phyloP scores from a whole-genome alignment of 2,888 invertebrate species.

The Scaptomyza flava region DNA sequence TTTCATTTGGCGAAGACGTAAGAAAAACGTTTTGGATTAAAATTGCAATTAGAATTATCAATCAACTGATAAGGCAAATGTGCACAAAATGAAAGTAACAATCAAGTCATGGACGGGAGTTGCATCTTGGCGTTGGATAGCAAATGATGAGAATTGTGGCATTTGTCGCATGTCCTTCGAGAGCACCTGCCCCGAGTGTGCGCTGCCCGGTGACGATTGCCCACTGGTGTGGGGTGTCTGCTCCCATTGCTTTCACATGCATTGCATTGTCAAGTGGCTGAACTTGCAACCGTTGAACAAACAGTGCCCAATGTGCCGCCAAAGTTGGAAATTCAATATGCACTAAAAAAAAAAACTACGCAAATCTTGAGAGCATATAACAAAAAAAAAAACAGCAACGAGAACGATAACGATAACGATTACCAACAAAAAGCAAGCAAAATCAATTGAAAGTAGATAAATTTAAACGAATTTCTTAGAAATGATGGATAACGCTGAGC shows the following conservation, averaged over 20 bases:
- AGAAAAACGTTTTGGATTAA: conserved; percentile 20
- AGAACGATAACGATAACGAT: conserved; percentile 27
- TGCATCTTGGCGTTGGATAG: conserved; percentile 99
- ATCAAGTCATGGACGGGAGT: conserved; percentile 93
- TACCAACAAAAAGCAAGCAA: conserved; percentile 19
- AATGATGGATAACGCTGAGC: conserved; percentile 70
- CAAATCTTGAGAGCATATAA: conserved; percentile 34
- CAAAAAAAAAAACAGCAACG: conserved; percentile 14
- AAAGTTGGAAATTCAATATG: conserved; percentile 99
- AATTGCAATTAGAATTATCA: conserved; percentile 31
- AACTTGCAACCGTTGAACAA: conserved; percentile 95
- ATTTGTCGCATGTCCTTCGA: conserved; percentile 99
- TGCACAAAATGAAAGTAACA: conserved; percentile 83
- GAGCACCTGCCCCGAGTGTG: conserved; percentile 98
- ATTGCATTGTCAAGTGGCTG: conserved; percentile 99
- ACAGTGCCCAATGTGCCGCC: conserved; percentile 98
- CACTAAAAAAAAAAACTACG: conserved; percentile 84
- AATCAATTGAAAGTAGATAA: conserved; percentile 12
- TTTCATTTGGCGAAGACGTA: conserved; percentile 12
- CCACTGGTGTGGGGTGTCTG: conserved; percentile 99
- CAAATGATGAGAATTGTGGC: conserved; percentile 99
- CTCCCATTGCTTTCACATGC: conserved; percentile 99
- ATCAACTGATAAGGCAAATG: conserved; percentile 58
- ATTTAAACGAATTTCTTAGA: conserved; percentile 22
- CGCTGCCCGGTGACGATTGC: conserved; percentile 98